phyloP scores from a whole-genome alignment of 2,888 invertebrate genomes.

The Synanthedon andrenaeformis region DNA sequence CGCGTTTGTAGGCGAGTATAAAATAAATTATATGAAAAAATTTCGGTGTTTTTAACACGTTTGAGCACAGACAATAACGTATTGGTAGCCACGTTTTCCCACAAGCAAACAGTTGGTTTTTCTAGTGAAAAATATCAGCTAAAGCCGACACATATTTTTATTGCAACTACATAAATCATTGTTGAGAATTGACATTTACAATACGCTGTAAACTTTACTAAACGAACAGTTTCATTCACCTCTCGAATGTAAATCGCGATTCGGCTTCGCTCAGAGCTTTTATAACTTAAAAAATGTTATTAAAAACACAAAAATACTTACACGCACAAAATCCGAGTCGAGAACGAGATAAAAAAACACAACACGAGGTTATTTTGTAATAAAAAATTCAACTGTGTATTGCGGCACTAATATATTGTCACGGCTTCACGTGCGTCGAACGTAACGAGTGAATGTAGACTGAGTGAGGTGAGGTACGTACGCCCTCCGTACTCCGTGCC shows the following conservation, averaged over 20 bases:
- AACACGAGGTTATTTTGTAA: constrained; percentile 48
- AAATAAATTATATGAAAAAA: no score
- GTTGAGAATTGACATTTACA: background rate
- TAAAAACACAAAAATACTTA: constrained; percentile 31
- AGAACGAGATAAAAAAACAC: constrained; percentile 31
- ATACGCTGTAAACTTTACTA: background rate
- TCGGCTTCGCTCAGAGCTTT: constrained; percentile 28
- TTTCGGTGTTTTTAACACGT: background rate
- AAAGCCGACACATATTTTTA: background rate
- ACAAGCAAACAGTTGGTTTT: constrained; percentile 5
- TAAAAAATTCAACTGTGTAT: constrained; percentile 37
- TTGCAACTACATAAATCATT: background rate
- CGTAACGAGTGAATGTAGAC: constrained; percentile 43
- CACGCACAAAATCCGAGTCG: constrained; percentile 49
- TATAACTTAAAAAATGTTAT: constrained; percentile 16
- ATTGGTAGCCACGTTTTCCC: constrained; percentile 2
- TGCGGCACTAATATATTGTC: constrained; percentile 21
- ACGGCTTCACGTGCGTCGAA: constrained; percentile 23
- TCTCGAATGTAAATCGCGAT: constrained; percentile 16
- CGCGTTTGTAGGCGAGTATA: no score
- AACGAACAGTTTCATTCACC: constrained; percentile 34
- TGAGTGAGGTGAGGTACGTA: constrained; percentile 45
- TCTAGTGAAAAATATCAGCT: background rate
- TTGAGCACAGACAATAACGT: background rate
- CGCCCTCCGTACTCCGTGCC: constrained; percentile 25